phyloP scores from a whole-genome alignment of 2,888 invertebrate species.

The Gymnosoma rotundatum region DNA sequence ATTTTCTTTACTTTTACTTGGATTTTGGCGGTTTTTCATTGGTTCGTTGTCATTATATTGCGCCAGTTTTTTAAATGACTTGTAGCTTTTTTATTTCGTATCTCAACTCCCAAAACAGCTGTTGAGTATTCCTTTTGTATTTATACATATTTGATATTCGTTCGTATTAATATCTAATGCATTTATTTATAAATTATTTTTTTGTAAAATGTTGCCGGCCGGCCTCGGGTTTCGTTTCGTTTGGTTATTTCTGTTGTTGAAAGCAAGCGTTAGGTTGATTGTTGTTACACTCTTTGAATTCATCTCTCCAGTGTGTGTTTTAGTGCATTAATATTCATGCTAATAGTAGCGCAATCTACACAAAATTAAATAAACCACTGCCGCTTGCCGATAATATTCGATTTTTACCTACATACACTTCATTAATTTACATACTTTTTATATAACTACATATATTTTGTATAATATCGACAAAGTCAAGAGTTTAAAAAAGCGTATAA shows the following conservation, averaged over 20 bases:
- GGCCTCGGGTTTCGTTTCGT: constrained; percentile 13
- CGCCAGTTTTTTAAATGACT: constrained; percentile 53
- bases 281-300: neutral
- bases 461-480: neutral
- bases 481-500: too few relatives aligned
- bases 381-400: neutral
- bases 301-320: neutral
- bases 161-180: constrained; percentile 45
- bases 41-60: constrained; percentile 59
- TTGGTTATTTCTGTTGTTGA: neutral
- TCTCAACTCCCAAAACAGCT: neutral
- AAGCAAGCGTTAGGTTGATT: neutral
- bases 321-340: constrained; percentile 6
- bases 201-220: constrained; percentile 34
- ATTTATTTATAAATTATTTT: constrained; percentile 33
- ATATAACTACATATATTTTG: neutral
- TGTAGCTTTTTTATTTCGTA: constrained; percentile 5
- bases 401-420: neutral
- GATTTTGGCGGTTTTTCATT: constrained; percentile 66
- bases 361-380: neutral
- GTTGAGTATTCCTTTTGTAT: neutral
- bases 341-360: constrained; percentile 27
- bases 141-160: constrained; percentile 9
- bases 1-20: constrained; percentile 67
- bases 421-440: neutral